Evolutionary conservation across 2,113 vertebrate species (phyloP), one percentile per base, ranked within the genome.

Genomic region (Cyprinodon brontotheroides): DNA sequence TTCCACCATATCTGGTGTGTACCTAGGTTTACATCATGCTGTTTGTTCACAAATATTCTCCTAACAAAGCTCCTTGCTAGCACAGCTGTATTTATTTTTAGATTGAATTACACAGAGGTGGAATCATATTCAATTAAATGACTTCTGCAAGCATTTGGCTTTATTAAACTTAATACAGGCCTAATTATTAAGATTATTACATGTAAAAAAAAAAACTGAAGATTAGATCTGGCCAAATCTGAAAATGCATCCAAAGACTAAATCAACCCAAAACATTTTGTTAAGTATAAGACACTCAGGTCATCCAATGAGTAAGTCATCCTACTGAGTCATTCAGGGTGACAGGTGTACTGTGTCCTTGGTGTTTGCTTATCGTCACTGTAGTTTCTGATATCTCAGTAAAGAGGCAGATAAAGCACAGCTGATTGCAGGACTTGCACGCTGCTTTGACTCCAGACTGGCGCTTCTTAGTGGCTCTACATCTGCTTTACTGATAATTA

Each of bases 281-380:
- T 9, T n/a, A n/a, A 20, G 14, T 3, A 57, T 20, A n/a, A 20
- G 50, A n/a, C 50, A 57, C 8, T n/a, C 50, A 57, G 50, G 8
- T 72, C 17, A 20, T 53, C 50, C 17, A 20, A 8, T 53, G 13
- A 29, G 74, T 1, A 5, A 20, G 17, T 43, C 63, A 38, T 77
- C 77, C 71, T 40, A 29, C 41, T 0, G 39, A 74, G 65, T 22
- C 39, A 69, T 61, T 4, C 48, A 70, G 57, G 68, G 53, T 45
- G 39, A 61, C 39, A 71, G 13, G 57, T 73, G 61, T 40, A 57
- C 38, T 36, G 38, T 36, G 11, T 13, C 0, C 12, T 37, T 29
- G 1, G 61, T 86, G 80, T 88, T 90, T 87, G 82, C 67, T 82
- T 82, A 85, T 86, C 86, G 83, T 74, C 29, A 68, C 73, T 78